Evolutionary conservation across 2,888 invertebrate genomes (phyloP), one percentile per base, ranked within the genome.

Genomic region (Eupithecia inturbata): DNA sequence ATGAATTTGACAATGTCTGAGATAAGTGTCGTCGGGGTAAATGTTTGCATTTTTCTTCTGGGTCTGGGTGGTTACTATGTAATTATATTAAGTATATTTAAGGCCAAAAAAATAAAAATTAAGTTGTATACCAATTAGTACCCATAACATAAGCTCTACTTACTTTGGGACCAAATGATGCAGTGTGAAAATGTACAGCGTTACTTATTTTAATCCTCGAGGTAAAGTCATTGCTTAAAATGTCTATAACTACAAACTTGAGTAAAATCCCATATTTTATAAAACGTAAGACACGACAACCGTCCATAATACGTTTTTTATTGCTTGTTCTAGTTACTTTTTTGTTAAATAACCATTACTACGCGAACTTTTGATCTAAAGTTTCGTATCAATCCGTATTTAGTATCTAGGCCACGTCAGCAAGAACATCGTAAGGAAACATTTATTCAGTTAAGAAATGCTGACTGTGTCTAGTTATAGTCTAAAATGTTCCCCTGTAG

Each of bases 321-420:
- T 39, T 19, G 9, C 2, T 10, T 22, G 49, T 53, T 53, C 9
- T 53, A 53, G 9, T 53, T 22, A 53, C 10, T 45, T n/a, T 14
- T 7, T 45, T 14, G 19, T 45, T 4, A 45, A n/a, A 36, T 26
- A 64, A 64, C 4, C 22, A 7, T 64, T 31, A 62, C 19, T 22
- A n/a, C 63, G 63, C 33, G 63, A 64, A 64, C 36, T 36, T 31
- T 62, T 7, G 28, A 3, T 33, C 3, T 36, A 64, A n/a, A 67
- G 67, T 75, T 75, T 72, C 72, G 72, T 75, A 72, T 75, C 75
- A 67, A 72, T 70, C 67, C 72, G 70, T 67, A 39, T 70, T 28
- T 72, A 53, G 22, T 57, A 45, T n/a, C 66, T 53, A 62, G 39
- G n/a, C 57, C 64, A 67, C 60, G 53, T 33, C 60, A 66, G 66